Conservation (phyloP, 1,140 invertebrate species). For the Eurosta solidaginis region DNA sequence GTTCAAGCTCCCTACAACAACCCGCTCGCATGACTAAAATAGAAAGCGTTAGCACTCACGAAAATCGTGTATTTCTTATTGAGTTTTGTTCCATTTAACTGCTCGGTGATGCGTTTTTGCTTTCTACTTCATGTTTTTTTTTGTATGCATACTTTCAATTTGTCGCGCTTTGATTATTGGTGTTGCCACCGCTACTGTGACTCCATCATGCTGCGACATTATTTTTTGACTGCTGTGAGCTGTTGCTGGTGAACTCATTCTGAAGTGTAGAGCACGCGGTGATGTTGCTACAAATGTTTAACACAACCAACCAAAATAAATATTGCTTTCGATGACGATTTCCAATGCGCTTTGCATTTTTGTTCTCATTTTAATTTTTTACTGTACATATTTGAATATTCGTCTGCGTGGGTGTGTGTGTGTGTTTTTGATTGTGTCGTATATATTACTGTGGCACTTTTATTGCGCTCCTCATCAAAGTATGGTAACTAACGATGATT, state of each 20-base stretch:
- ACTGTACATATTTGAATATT: no score
- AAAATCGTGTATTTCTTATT: constrained; percentile 7
- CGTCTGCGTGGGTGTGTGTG: constrained; percentile 35
- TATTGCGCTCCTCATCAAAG: constrained; percentile 40
- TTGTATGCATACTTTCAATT: constrained; percentile 22
- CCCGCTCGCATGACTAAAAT: no score
- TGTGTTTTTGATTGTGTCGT: constrained; percentile 31
- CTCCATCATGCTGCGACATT: not conserved
- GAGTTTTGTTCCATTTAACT: not conserved
- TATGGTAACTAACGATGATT: constrained; percentile 59
- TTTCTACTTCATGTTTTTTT: not conserved
- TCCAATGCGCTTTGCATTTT: not conserved
- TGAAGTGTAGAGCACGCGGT: not conserved
- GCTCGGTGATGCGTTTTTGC: not conserved
- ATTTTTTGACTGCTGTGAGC: not conserved
- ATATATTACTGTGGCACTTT: constrained; percentile 29
- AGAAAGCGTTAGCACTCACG: not conserved
- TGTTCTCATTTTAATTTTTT: not conserved
- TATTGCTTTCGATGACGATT: constrained; percentile 9
- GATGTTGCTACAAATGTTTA: not conserved
- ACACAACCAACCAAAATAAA: not conserved
- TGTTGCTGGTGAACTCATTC: not conserved
- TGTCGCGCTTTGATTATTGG: constrained; percentile 8
- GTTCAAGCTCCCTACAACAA: no score
- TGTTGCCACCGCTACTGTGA: not conserved